Base-by-base conservation (phyloP, 2,888 invertebrate species). In the Acanthosoma haemorrhoidale region DNA sequence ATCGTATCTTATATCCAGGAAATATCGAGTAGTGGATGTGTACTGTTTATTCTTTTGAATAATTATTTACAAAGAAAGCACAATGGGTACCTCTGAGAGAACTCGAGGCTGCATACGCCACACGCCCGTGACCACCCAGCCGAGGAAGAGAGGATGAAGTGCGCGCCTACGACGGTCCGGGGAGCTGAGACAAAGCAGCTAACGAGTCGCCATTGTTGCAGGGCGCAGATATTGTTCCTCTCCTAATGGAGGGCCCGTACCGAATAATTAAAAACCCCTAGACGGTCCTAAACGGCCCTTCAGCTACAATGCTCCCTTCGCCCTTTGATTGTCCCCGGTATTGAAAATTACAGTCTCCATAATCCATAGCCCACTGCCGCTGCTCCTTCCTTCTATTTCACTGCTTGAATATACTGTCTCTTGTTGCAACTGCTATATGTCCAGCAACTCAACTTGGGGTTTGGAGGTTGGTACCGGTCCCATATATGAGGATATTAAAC, bases 181-280 rank as follows among this genome's bases (percentile, higher is more conserved):
- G 16, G 34, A 16, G 32, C 13, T 9, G 34, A 16, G 59, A 61
- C 61, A 61, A 61, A 36, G 36, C 16, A 34, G 3, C 34, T 61
- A 61, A 61, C 61, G 61, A 61, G 61, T 36, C 36, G 34, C 34
- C 61, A 61, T 61, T 61, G 61, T 61, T 6, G 34, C 34, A 34
- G 21, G 61, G 34, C 32, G 34, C 18, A 61, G 61, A 61, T 61
- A 61, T 61, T 61, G 61, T 61, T 16, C 38, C 13, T 18, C 11
- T 21, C 16, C 61, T 61, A 61, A 61, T 61, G 61, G 32, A 38
- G 38, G n/a, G 2, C 18, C 25, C n/a, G 16, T 9, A n/a, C 21
- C n/a, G n/a, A 21, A 36, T 61, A 61, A 61, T 61, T 61, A 61
- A 61, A 61, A 61, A 61, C 32, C 61, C 21, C 61, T 61, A 61